A percentile compares a stretch with the other conserved stretches of the same genome.
Evolutionary conservation across 2,888 invertebrate genomes (phyloP).

Genomic region (Trilocha varians): DNA sequence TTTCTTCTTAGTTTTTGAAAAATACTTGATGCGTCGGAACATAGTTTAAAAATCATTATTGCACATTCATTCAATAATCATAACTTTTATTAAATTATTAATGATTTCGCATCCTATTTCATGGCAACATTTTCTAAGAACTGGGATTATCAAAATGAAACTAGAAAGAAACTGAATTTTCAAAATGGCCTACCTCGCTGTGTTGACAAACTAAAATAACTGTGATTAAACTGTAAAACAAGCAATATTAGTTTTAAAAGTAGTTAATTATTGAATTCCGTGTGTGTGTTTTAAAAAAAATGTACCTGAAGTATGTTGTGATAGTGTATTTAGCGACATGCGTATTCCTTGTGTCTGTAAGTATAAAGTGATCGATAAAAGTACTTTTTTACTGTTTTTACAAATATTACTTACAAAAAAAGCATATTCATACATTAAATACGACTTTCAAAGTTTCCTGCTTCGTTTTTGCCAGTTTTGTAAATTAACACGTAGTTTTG

Average conservation of each 20-base stretch:
- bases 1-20: too few relatives aligned
- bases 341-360: conserved; percentile 9
- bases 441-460: too few relatives aligned
- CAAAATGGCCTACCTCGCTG: not conserved
- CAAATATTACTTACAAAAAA: too few relatives aligned
- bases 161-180: not conserved
- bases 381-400: too few relatives aligned
- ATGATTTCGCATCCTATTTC: not conserved
- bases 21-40: too few relatives aligned
- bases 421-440: too few relatives aligned
- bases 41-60: too few relatives aligned
- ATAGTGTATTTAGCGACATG: conserved; percentile 7
- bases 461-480: too few relatives aligned
- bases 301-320: conserved; percentile 5
- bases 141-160: too few relatives aligned
- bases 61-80: too few relatives aligned
- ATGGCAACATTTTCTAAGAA: not conserved
- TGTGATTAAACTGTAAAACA: not conserved
- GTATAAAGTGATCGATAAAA: too few relatives aligned
- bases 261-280: not conserved
- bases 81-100: too few relatives aligned
- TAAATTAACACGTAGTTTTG: not conserved
- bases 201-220: not conserved
- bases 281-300: not conserved
- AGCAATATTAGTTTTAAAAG: not conserved